Evolutionary conservation across 2,797 vertebrate genomes (phyloP).

Genomic region (Alcedo atthis): DNA sequence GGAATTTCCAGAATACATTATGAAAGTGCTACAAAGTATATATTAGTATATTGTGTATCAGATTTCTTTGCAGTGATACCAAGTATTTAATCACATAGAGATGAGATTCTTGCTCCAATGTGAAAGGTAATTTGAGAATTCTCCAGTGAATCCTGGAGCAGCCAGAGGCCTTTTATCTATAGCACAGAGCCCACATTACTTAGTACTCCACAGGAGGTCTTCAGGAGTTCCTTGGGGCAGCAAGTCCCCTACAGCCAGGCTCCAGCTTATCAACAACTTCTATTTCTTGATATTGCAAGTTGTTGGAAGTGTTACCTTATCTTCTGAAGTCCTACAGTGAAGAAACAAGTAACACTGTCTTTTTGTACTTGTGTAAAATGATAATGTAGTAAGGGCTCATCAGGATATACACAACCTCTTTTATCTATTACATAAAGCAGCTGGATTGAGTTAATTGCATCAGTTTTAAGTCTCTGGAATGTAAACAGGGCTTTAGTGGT

Average conservation of each 20-base stretch:
- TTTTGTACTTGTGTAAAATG: background rate
- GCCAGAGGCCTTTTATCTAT: background rate
- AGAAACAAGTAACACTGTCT: background rate
- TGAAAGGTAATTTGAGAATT: background rate
- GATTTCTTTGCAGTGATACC: background rate
- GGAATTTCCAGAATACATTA: background rate
- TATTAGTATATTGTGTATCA: background rate
- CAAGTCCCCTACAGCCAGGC: constrained; percentile 21
- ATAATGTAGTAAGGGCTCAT: background rate
- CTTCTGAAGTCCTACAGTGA: background rate
- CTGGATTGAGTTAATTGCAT: constrained; percentile 13
- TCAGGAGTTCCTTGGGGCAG: constrained; percentile 39
- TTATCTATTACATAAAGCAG: constrained; percentile 6
- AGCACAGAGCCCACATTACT: constrained; percentile 23
- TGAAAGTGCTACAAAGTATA: too few species aligned
- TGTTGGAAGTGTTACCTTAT: background rate
- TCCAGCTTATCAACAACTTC: background rate
- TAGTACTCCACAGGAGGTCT: background rate
- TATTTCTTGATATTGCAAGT: background rate
- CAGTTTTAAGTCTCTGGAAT: background rate
- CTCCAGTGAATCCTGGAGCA: background rate
- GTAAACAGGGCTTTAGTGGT: constrained; percentile 28
- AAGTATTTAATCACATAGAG: constrained; percentile 2
- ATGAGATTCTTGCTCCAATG: background rate
- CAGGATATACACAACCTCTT: constrained; percentile 4